Percentiles rank a stretch among this genome's conserved stretches.
Conservation (phyloP, 2,113 vertebrate genomes). For the Setophaga petechia region DNA sequence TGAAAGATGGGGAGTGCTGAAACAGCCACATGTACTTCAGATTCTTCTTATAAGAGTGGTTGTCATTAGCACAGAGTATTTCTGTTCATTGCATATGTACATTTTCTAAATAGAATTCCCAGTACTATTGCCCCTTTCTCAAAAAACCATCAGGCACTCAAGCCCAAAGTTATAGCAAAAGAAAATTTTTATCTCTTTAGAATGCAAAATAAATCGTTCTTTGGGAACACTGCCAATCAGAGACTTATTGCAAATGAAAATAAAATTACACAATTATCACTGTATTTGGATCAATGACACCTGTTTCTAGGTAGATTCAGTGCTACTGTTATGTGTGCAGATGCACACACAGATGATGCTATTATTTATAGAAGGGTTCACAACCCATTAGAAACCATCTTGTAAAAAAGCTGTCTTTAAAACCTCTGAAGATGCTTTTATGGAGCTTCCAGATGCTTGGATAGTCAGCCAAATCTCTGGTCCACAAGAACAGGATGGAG, state of each 20-base stretch:
- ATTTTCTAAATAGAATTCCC: not conserved
- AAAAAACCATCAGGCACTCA: not conserved
- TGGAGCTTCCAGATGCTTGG: constrained; percentile 22
- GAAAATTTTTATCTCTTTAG: not conserved
- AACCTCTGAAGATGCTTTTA: constrained; percentile 11
- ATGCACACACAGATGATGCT: not conserved
- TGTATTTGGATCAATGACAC: not conserved
- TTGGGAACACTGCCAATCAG: not conserved
- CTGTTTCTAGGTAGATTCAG: not conserved
- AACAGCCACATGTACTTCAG: constrained; percentile 13
- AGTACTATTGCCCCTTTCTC: not conserved
- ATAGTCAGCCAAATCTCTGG: constrained; percentile 28
- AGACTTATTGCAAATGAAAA: not conserved
- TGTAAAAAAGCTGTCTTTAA: not conserved
- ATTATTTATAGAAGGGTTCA: not conserved
- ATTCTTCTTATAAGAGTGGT: not conserved
- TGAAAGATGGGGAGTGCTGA: constrained; percentile 23
- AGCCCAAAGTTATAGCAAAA: not conserved
- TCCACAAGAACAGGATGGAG: not conserved
- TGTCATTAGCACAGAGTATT: constrained; percentile 15
- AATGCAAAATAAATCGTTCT: not conserved
- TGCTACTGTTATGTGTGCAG: not conserved
- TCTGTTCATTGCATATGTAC: constrained; percentile 13
- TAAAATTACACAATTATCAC: not conserved
- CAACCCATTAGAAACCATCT: not conserved